Percentiles rank a stretch among this genome's conserved stretches.
phyloP scores from a whole-genome alignment of 2,113 vertebrate species.

The Amphiprion percula region DNA sequence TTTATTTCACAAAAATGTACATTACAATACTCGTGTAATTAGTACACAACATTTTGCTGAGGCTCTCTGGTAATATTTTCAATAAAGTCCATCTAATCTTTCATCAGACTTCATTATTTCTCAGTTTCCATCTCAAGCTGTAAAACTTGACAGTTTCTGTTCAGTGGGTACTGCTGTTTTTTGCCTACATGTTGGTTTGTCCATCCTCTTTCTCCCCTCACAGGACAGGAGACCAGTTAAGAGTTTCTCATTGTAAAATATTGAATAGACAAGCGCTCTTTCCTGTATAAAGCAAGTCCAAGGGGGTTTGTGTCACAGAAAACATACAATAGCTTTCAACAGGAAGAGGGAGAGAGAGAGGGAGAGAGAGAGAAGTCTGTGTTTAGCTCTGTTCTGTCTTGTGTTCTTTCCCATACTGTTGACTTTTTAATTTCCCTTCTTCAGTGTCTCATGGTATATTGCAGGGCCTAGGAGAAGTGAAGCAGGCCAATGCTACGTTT shows the following conservation, averaged over 20 bases:
- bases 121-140: conserved; percentile 4
- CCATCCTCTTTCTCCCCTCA: conserved; percentile 4
- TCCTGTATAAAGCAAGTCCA: conserved; percentile 45
- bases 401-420: background rate
- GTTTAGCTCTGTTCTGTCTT: conserved; percentile 7
- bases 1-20: too few relatives aligned
- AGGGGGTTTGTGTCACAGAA: conserved; percentile 16
- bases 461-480: conserved; percentile 1
- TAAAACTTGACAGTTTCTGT: conserved; percentile 14
- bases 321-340: conserved; percentile 57
- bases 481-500: conserved; percentile 17
- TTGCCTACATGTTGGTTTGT: conserved; percentile 12
- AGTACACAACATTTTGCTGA: too few relatives aligned
- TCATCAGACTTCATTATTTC: conserved; percentile 6
- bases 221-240: conserved; percentile 24
- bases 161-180: conserved; percentile 26
- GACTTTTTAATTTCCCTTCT: background rate
- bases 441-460: conserved; percentile 1
- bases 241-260: conserved; percentile 61
- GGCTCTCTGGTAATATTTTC: background rate
- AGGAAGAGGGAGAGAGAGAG: conserved; percentile 1
- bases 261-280: conserved; percentile 60
- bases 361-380: conserved; percentile 2
- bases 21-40: too few relatives aligned
- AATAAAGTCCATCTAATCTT: background rate